Evolutionary conservation across 2,113 vertebrate species (phyloP).

Genomic region (Microcebus griseorufus): DNA sequence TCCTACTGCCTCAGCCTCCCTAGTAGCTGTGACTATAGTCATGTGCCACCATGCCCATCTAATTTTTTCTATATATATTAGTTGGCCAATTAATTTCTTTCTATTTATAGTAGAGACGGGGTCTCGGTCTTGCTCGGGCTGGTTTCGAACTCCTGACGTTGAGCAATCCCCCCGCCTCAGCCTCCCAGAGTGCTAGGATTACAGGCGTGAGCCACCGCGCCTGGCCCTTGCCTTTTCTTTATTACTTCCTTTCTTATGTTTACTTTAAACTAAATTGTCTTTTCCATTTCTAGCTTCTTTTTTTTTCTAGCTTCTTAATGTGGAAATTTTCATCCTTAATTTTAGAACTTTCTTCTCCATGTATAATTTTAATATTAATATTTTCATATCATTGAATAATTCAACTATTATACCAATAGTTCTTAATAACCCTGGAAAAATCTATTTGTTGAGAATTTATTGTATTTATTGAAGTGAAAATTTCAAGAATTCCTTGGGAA

Average conservation of each 20-base stretch:
- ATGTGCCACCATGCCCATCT: no score
- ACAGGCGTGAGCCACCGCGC: no score
- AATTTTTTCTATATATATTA: no score
- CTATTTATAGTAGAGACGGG: no score
- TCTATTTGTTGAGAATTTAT: not conserved
- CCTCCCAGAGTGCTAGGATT: no score
- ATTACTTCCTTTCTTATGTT: not conserved
- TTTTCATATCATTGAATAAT: not conserved
- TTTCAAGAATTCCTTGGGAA: not conserved
- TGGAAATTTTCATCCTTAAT: not conserved
- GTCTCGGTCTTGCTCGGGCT: no score
- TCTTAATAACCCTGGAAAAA: not conserved
- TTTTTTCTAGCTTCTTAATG: not conserved
- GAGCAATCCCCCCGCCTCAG: no score
- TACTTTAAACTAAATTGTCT: not conserved
- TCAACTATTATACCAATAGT: not conserved
- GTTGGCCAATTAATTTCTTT: no score
- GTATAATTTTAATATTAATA: not conserved
- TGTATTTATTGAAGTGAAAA: constrained; percentile 1
- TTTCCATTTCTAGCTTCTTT: not conserved
- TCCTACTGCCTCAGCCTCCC: no score
- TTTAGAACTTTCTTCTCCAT: not conserved
- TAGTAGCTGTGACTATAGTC: no score
- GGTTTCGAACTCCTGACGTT: no score
- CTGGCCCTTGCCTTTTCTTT: not conserved